phyloP scores from a whole-genome alignment of 2,113 vertebrate species.

The Dendrocopos noguchii region DNA sequence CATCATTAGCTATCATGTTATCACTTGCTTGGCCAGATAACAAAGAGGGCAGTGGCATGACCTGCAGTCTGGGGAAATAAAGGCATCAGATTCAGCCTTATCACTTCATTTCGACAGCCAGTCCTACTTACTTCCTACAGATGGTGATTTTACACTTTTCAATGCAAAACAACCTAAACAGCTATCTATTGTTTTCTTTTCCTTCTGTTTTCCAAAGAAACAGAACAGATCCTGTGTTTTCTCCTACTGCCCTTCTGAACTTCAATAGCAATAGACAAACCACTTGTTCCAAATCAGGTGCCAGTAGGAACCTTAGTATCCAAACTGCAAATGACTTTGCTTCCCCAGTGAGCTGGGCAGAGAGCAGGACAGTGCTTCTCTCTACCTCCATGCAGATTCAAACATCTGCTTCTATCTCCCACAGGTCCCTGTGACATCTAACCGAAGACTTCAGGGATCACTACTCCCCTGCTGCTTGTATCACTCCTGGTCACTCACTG shows the following conservation, averaged over 20 bases:
- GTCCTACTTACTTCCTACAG: neutral
- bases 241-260: neutral
- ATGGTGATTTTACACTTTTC: neutral
- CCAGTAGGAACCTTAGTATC: neutral
- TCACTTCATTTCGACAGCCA: neutral
- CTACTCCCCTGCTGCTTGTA: neutral
- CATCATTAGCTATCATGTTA: neutral
- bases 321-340: fast-evolving
- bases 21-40: neutral
- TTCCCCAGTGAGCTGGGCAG: neutral
- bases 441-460: neutral
- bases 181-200: neutral
- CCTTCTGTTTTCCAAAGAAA: neutral
- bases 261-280: neutral
- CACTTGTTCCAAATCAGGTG: neutral
- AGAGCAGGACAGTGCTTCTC: neutral
- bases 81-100: neutral
- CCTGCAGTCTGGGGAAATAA: neutral
- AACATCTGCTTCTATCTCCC: neutral
- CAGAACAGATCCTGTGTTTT: neutral
- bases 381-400: neutral
- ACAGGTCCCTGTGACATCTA: neutral
- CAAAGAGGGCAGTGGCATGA: fast-evolving
- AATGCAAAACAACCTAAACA: neutral
- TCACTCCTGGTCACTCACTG: fast-evolving